Evolutionary conservation across 1,140 invertebrate species (phyloP).

Genomic region (Batillaria attramentaria): DNA sequence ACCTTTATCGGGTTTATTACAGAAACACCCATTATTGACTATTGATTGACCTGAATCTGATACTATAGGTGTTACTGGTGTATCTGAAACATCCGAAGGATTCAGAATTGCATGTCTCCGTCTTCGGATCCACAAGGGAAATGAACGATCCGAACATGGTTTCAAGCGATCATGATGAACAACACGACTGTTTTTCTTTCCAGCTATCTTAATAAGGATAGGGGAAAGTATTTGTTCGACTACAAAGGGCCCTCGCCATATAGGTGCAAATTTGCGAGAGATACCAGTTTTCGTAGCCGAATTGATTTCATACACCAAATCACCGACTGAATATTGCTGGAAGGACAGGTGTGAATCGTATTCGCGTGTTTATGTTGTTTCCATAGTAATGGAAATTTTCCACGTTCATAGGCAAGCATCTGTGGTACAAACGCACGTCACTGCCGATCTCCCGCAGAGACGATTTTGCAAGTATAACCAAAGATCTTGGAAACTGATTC

Average conservation of each 20-base stretch:
- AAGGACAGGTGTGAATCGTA: no score
- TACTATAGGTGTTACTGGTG: neutral
- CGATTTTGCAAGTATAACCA: no score
- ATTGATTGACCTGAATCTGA: neutral
- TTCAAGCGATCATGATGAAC: neutral
- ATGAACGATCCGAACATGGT: neutral
- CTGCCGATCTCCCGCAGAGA: no score
- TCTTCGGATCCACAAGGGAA: neutral
- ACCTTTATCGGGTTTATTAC: conserved; percentile 16
- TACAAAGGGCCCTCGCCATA: conserved; percentile 12
- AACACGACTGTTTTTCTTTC: neutral
- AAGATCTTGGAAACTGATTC: no score
- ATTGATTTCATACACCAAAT: conserved; percentile 1
- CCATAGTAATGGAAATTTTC: no score
- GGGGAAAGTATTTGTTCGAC: neutral
- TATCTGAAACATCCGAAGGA: neutral
- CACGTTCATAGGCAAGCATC: no score
- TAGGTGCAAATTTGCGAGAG: neutral
- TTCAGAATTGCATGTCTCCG: neutral
- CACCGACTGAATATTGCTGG: neutral
- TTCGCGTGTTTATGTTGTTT: no score
- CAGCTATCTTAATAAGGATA: neutral
- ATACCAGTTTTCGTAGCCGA: neutral
- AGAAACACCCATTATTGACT: neutral
- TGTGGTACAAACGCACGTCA: no score